A percentile compares a stretch with the other conserved stretches of the same genome.
These are phyloP conservation scores for Meganola albula DNA, from an alignment of 2,888 invertebrate species.

Conservation along the genomic window DNA sequence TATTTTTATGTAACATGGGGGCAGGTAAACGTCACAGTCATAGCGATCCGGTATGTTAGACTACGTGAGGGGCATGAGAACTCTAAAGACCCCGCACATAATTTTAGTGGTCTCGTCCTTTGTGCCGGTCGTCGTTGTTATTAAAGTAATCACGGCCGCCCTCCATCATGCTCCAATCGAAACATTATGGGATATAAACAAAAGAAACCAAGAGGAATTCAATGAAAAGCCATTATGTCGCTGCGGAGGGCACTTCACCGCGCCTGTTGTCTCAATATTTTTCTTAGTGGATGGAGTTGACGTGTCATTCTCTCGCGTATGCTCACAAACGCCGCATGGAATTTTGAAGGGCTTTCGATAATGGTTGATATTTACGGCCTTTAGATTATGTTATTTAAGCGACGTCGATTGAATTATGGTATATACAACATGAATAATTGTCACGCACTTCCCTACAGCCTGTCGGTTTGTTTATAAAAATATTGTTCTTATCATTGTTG, in stretches of 20 bases:
- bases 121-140: conserved; percentile 71
- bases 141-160: conserved; percentile 74
- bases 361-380: conserved; percentile 73
- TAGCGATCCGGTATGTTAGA: conserved; percentile 35
- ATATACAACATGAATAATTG: conserved; percentile 53
- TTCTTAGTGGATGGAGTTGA: conserved; percentile 70
- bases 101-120: conserved; percentile 68
- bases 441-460: conserved; percentile 34
- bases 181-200: conserved; percentile 77
- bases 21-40: conserved; percentile 53
- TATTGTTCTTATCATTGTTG: conserved; percentile 19
- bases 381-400: conserved; percentile 70
- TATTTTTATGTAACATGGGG: conserved; percentile 59
- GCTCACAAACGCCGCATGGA: conserved; percentile 69
- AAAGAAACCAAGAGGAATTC: conserved; percentile 74
- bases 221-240: conserved; percentile 76
- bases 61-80: conserved; percentile 73
- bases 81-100: conserved; percentile 64
- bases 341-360: conserved; percentile 72
- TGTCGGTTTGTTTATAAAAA: too few species aligned
- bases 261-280: conserved; percentile 75
- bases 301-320: conserved; percentile 66
- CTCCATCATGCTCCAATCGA: conserved; percentile 73
- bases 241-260: conserved; percentile 62
- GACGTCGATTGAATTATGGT: conserved; percentile 55